phyloP scores from a whole-genome alignment of 2,797 vertebrate genomes.

The Chloroceryle amazona region DNA sequence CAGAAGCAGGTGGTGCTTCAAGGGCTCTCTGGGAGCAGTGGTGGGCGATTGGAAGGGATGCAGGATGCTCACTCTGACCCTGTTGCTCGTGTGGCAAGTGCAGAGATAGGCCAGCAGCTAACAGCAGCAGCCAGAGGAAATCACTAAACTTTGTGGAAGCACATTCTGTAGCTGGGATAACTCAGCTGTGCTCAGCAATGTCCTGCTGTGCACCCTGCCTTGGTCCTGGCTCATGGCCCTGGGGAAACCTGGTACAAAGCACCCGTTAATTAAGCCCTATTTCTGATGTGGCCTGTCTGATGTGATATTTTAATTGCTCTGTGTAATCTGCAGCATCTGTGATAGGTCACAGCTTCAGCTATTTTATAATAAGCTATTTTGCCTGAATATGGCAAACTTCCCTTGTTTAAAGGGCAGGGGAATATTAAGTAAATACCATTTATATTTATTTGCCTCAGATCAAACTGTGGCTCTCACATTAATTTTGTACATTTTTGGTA shows the following conservation, averaged over 20 bases:
- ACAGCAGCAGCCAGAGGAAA: accelerated
- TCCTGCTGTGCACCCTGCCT: too few species aligned
- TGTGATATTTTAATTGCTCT: neutral
- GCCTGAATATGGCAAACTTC: neutral
- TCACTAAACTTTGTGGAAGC: accelerated
- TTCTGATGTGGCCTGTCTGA: neutral
- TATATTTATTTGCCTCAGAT: conserved; percentile 45
- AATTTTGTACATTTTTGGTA: conserved; percentile 28
- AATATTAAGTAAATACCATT: conserved; percentile 42
- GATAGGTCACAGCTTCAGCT: conserved; percentile 3
- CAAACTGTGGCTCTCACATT: conserved; percentile 1
- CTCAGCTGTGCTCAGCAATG: accelerated
- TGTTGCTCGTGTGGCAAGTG: neutral
- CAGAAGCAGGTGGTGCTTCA: neutral
- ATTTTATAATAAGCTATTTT: conserved; percentile 12
- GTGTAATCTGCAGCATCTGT: neutral
- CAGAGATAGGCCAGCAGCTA: accelerated
- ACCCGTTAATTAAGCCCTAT: neutral
- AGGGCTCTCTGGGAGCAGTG: accelerated
- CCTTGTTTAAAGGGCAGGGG: conserved; percentile 30
- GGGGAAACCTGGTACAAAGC: neutral
- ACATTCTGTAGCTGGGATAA: too few species aligned
- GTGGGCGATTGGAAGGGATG: neutral
- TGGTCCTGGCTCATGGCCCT: neutral
- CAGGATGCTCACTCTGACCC: neutral